These are phyloP conservation scores for Dunckerocampus dactyliophorus DNA, from an alignment of 2,113 vertebrate genomes.

Conservation along the genomic window DNA sequence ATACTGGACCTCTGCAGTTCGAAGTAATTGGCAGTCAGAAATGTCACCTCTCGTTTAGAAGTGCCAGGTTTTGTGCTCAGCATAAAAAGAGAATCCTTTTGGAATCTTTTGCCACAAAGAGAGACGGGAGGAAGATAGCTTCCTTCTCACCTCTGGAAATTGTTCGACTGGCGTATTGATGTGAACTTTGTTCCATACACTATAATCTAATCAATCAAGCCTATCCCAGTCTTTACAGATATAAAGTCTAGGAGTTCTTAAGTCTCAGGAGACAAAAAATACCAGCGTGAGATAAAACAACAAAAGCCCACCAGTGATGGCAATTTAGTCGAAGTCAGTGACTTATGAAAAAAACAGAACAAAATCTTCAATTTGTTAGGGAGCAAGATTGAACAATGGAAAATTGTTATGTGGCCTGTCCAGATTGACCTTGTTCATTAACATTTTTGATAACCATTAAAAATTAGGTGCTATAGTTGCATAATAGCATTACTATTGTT, in stretches of 20 bases:
- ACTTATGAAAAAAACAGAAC: no score
- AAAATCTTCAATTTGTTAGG: no score
- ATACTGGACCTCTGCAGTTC: conserved; percentile 32
- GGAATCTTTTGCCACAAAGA: conserved; percentile 3
- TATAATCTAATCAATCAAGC: neutral
- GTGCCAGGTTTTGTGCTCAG: conserved; percentile 21
- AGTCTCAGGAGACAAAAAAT: no score
- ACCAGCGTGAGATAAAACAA: no score
- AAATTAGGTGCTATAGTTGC: no score
- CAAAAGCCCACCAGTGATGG: no score
- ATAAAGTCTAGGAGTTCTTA: neutral
- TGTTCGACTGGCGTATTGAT: neutral
- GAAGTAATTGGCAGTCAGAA: conserved; percentile 47
- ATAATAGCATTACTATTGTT: no score
- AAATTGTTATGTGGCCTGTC: no score
- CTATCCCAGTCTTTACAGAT: neutral
- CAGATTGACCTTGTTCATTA: no score
- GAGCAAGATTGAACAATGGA: no score
- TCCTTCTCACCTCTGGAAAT: neutral
- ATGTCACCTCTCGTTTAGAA: conserved; percentile 33
- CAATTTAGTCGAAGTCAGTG: no score
- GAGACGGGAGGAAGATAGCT: neutral
- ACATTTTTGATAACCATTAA: no score
- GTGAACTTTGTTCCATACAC: neutral
- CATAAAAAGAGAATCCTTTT: conserved; percentile 35